phyloP scores from a whole-genome alignment of 2,113 vertebrate species.

The Apodemus sylvaticus region DNA sequence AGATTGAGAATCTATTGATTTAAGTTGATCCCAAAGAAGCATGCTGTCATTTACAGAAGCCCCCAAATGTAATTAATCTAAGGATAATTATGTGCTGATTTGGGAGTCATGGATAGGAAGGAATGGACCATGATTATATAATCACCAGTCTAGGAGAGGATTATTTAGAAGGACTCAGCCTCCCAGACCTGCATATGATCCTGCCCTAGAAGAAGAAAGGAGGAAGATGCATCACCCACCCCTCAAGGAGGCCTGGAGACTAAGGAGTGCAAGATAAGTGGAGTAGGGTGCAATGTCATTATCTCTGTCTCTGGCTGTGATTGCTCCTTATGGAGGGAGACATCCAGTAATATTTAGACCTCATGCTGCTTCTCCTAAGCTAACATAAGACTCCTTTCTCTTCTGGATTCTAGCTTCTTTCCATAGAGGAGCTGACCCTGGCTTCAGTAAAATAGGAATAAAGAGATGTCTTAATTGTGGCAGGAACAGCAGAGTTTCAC shows the following conservation, averaged over 20 bases:
- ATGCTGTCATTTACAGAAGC: background rate
- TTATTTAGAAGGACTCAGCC: background rate
- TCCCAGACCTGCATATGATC: background rate
- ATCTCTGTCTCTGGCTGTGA: background rate
- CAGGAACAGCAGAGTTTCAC: background rate
- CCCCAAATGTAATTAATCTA: background rate
- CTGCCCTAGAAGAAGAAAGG: background rate
- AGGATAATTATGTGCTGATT: background rate
- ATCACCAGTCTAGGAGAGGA: background rate
- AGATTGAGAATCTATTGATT: background rate
- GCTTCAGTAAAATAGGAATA: background rate
- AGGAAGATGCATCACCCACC: background rate
- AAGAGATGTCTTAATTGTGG: background rate
- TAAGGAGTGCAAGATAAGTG: no score
- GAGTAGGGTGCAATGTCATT: background rate
- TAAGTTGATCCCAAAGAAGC: background rate
- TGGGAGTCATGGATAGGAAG: background rate
- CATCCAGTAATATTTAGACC: background rate
- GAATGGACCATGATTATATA: background rate
- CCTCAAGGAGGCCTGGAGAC: accelerated
- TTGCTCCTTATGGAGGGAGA: background rate
- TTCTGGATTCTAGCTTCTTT: background rate
- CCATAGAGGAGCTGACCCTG: background rate
- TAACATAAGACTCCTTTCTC: background rate
- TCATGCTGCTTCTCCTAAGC: background rate